Evolutionary conservation across 2,113 vertebrate species (phyloP).

Genomic region (Crotalus tigris): DNA sequence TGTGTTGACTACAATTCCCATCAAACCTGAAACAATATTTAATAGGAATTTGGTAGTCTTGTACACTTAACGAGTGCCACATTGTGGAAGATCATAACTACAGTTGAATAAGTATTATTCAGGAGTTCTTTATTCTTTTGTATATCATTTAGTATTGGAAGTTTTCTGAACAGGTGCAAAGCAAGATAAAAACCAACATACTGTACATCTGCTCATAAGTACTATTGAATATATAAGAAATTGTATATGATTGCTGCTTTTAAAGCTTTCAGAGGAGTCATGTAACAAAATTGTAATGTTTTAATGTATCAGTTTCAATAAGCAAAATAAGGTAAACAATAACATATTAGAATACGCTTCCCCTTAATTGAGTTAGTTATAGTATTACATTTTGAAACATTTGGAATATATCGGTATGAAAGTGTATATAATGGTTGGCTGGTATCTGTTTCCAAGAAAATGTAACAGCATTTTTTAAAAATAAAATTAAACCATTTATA

Average conservation of each 20-base stretch:
- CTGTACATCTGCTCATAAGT: background rate
- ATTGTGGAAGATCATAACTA: background rate
- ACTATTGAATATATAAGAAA: background rate
- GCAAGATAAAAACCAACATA: background rate
- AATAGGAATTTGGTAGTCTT: background rate
- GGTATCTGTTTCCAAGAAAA: background rate
- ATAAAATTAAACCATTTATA: background rate
- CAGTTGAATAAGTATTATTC: background rate
- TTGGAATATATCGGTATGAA: background rate
- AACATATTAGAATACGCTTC: background rate
- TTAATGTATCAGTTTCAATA: background rate
- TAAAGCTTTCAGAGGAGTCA: background rate
- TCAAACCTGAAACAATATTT: background rate
- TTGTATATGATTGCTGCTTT: background rate
- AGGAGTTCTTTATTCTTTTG: background rate
- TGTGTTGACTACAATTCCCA: background rate
- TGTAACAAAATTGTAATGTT: background rate
- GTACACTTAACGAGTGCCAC: background rate
- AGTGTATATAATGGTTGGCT: background rate
- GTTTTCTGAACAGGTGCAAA: background rate
- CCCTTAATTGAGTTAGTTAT: background rate
- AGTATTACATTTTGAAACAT: background rate
- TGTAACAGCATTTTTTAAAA: background rate
- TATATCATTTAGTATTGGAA: background rate
- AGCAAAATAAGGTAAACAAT: background rate